Conservation (phyloP, 2,113 vertebrate genomes). For the Pelodiscus sinensis region DNA sequence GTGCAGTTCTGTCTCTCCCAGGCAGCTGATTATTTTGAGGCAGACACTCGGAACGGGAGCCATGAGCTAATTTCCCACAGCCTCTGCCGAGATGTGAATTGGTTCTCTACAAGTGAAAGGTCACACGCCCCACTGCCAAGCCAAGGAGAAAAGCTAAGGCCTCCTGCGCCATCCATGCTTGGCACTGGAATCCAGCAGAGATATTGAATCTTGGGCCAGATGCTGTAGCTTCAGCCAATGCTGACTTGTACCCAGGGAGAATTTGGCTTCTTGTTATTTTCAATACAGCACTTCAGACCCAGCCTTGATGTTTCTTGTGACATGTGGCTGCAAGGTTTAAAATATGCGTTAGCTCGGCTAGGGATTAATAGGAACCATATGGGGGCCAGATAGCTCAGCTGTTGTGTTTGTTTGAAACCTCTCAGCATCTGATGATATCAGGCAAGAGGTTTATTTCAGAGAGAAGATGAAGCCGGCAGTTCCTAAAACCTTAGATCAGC, state of each 20-base stretch:
- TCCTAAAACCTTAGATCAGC: conserved; percentile 45
- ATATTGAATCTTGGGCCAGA: neutral
- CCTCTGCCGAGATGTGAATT: neutral
- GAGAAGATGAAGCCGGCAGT: conserved; percentile 38
- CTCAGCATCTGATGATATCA: neutral
- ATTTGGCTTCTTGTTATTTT: accelerated
- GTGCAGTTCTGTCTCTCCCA: too few relatives aligned
- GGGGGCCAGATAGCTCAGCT: neutral
- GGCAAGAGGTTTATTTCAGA: conserved; percentile 22
- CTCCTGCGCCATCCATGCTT: neutral
- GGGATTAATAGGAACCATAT: neutral
- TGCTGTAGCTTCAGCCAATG: neutral
- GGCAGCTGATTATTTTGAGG: neutral
- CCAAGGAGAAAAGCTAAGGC: neutral
- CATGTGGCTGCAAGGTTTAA: neutral
- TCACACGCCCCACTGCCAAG: neutral
- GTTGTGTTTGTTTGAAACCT: conserved; percentile 20
- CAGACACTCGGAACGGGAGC: neutral
- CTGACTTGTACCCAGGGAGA: neutral
- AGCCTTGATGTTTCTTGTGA: neutral
- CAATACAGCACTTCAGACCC: neutral
- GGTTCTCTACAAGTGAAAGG: neutral
- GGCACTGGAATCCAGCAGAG: neutral
- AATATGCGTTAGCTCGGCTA: neutral
- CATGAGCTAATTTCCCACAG: accelerated